Percentiles rank a stretch among this genome's conserved stretches.
These are phyloP conservation scores for Drosophila tani DNA, from an alignment of 1,140 invertebrate genomes.

Conservation along the genomic window DNA sequence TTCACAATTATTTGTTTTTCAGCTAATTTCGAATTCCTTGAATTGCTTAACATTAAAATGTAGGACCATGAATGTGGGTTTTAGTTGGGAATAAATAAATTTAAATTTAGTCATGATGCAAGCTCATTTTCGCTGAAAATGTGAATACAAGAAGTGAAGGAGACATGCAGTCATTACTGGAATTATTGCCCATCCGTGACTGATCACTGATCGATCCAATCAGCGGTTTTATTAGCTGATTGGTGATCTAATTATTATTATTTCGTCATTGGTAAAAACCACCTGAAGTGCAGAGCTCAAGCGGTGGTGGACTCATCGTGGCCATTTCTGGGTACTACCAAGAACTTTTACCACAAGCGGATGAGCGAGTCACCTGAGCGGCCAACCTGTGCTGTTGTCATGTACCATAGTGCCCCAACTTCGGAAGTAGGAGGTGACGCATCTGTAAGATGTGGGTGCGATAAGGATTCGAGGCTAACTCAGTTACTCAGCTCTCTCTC, in stretches of 20 bases:
- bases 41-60: neutral
- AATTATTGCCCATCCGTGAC: conserved; percentile 1
- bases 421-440: conserved; percentile 17
- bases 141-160: neutral
- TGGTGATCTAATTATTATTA: conserved; percentile 67
- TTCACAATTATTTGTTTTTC: neutral
- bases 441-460: conserved; percentile 9
- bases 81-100: neutral
- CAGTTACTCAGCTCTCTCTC: conserved; percentile 5
- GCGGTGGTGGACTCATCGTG: conserved; percentile 8
- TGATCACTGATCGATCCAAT: conserved; percentile 8
- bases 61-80: neutral
- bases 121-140: neutral
- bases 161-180: conserved; percentile 1
- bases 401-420: conserved; percentile 2
- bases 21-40: neutral
- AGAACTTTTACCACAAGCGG: conserved; percentile 19
- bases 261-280: conserved; percentile 31
- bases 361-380: conserved; percentile 27
- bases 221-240: conserved; percentile 22
- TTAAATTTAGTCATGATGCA: neutral
- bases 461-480: conserved; percentile 30
- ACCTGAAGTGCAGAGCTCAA: conserved; percentile 9
- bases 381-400: conserved; percentile 19
- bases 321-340: conserved; percentile 29